Evolutionary conservation across 2,113 vertebrate genomes (phyloP).

Genomic region (Megaceryle torquata): DNA sequence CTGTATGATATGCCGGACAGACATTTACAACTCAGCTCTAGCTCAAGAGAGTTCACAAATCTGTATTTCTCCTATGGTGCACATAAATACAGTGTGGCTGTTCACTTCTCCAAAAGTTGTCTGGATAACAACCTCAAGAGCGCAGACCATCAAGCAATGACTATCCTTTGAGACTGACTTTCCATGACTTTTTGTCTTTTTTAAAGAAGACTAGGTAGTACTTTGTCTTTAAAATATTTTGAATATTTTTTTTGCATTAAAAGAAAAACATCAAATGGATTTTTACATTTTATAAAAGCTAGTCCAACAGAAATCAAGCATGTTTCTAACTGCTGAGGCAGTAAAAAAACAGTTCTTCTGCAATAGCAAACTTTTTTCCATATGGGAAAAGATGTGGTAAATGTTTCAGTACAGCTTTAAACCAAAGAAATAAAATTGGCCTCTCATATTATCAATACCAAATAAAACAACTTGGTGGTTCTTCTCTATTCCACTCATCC

Average conservation of each 20-base stretch:
- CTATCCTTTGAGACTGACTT: neutral
- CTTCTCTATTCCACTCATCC: neutral
- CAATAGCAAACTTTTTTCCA: neutral
- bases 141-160: neutral
- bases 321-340: neutral
- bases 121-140: neutral
- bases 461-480: neutral
- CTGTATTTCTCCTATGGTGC: neutral
- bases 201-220: neutral
- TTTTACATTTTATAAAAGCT: neutral
- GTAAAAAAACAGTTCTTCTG: neutral
- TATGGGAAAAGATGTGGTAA: neutral
- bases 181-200: neutral
- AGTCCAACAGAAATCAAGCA: neutral
- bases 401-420: neutral
- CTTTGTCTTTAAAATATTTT: neutral
- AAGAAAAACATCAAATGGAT: neutral
- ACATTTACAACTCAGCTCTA: neutral
- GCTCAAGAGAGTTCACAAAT: constrained; percentile 21
- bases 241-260: neutral
- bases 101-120: constrained; percentile 17
- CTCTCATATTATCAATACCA: neutral
- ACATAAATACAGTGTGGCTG: constrained; percentile 16
- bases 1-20: neutral
- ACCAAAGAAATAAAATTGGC: neutral